Evolutionary conservation across 1,140 invertebrate genomes (phyloP), one percentile per base, ranked within the genome.

Genomic region (Drosophila pseudoananassae): DNA sequence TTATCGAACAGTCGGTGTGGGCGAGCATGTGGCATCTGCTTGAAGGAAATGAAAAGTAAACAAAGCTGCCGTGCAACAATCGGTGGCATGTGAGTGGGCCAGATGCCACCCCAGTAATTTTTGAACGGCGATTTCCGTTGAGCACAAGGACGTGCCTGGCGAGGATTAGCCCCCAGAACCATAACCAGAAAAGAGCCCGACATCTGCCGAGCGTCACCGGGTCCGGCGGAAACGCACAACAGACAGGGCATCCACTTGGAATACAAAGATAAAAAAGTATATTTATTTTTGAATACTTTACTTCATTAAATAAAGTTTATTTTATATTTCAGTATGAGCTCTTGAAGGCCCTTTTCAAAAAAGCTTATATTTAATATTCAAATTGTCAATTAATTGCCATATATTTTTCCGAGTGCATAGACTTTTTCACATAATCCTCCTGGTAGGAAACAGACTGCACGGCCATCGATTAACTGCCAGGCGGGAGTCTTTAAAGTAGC

Each of bases 41-140:
- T 88, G 36, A 78, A 82, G 78, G 78, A 88, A 88, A 88, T 88
- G 83, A 88, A 88, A 88, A 88, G 68, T 87, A 88, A 88, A 88
- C 83, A 88, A 53, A 50, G 49, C 58, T 40, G 45, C 65, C 50
- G 47, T 51, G 49, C 60, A 59, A 60, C 47, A 59, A 46, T 40
- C 36, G 15, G 25, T 14, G 52, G 57, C 64, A 75, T 77, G 59
- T 66, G 65, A 51, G 68, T 25, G 36, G 23, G 31, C 38, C 46
- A 56, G 20, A 29, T 25, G 57, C 12, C 40, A 56, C 54, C 50
- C 31, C 54, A 20, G 38, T 58, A 76, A 87, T 82, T 81, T 85
- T 82, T 64, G 63, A 78, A 77, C 60, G 66, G 64, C 65, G 65
- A 60, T 72, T 80, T 76, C 77, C 77, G 71, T 54, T 54, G 61